phyloP scores from a whole-genome alignment of 2,797 vertebrate genomes.

The Coregonus sp. region DNA sequence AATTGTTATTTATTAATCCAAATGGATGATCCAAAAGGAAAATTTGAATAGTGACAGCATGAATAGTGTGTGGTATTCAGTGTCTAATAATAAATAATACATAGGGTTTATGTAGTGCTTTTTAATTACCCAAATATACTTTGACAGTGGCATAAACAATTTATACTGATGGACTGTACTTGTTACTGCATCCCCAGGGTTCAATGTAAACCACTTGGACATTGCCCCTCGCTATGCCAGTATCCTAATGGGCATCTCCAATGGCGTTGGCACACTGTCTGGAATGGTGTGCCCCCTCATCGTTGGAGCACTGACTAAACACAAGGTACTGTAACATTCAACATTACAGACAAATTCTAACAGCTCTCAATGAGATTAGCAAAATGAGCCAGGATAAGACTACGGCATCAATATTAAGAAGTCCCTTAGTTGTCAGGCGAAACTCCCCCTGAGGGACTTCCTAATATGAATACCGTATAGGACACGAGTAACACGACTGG shows the following conservation, averaged over 20 bases:
- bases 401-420: not conserved
- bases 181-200: slow-evolving; percentile 74
- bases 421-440: not conserved
- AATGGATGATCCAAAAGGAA: not conserved
- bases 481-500: not conserved
- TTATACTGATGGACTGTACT: not conserved
- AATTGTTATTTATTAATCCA: slow-evolving; percentile 13
- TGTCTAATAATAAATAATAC: not conserved
- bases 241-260: slow-evolving; percentile 98
- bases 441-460: not conserved
- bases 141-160: not conserved
- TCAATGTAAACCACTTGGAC: slow-evolving; percentile 98
- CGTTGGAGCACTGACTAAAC: slow-evolving; percentile 92
- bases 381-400: not conserved
- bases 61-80: not conserved
- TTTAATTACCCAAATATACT: not conserved
- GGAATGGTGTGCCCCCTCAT: slow-evolving; percentile 98
- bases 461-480: not conserved
- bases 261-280: slow-evolving; percentile 92
- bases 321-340: slow-evolving; percentile 81
- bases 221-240: slow-evolving; percentile 98
- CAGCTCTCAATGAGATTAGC: not conserved
- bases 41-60: not conserved
- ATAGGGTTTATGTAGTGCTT: not conserved
- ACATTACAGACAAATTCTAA: not conserved